Conservation (phyloP, 2,797 vertebrate genomes). For the Spatula clypeata region DNA sequence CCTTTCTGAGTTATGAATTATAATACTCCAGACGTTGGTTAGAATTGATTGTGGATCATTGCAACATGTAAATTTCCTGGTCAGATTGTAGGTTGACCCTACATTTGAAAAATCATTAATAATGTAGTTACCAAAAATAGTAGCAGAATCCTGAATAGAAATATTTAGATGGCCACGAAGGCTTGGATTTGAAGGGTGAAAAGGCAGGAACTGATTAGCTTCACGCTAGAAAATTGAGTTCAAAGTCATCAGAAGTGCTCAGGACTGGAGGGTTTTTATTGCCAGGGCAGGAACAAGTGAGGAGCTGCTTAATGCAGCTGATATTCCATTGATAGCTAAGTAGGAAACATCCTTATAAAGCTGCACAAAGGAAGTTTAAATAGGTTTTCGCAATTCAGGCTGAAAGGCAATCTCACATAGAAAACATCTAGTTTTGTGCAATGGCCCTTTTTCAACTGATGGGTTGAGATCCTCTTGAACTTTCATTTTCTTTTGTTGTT, state of each 20-base stretch:
- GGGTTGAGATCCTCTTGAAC: neutral
- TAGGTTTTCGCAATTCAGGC: neutral
- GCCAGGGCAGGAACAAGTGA: conserved; percentile 9
- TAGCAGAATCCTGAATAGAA: conserved; percentile 16
- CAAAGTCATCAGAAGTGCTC: conserved; percentile 19
- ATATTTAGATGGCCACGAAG: conserved; percentile 18
- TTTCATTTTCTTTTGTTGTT: conserved; percentile 9
- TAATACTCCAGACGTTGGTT: neutral
- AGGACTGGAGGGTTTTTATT: conserved; percentile 51
- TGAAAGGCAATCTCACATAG: neutral
- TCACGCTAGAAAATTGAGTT: conserved; percentile 58
- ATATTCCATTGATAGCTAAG: conserved; percentile 55
- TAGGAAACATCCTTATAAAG: conserved; percentile 48
- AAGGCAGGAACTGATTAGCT: conserved; percentile 55
- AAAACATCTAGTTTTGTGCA: neutral
- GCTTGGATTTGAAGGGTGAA: conserved; percentile 2
- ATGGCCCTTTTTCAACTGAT: neutral
- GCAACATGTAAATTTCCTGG: neutral
- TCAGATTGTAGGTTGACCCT: neutral
- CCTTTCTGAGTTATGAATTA: conserved; percentile 56
- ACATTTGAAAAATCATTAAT: conserved; percentile 22
- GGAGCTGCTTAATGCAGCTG: conserved; percentile 68
- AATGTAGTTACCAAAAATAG: conserved; percentile 19
- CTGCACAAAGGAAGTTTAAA: conserved; percentile 50
- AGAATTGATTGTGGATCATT: conserved; percentile 5